Conservation (phyloP, 1,140 invertebrate species). For the Hestina assimilis region DNA sequence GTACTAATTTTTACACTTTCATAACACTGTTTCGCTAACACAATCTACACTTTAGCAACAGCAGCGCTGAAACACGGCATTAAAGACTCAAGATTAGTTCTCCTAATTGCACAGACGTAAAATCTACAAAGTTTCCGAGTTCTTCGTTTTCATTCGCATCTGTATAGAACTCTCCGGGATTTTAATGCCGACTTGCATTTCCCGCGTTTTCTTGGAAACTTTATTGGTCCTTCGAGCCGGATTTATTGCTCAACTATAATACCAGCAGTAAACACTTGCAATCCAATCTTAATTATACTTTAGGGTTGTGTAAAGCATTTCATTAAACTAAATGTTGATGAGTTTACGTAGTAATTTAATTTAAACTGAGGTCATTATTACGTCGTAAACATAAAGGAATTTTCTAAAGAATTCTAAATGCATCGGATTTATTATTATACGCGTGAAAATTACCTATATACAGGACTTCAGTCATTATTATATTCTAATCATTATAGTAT, state of each 20-base stretch:
- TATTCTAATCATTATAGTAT: too few species aligned
- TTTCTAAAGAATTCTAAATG: too few species aligned
- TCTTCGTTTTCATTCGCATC: conserved; percentile 18
- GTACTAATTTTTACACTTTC: too few species aligned
- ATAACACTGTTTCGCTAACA: background rate
- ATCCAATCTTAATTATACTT: conserved; percentile 56
- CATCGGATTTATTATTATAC: too few species aligned
- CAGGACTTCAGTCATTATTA: too few species aligned
- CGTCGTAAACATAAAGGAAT: too few species aligned
- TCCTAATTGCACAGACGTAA: conserved; percentile 23
- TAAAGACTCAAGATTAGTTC: conserved; percentile 23
- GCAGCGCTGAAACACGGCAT: conserved; percentile 13
- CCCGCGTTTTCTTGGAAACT: conserved; percentile 32
- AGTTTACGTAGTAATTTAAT: conserved; percentile 8
- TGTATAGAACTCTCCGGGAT: conserved; percentile 20
- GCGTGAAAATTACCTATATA: too few species aligned
- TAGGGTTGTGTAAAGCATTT: conserved; percentile 31
- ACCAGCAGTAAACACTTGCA: conserved; percentile 54
- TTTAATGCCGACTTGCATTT: conserved; percentile 41
- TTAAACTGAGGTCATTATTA: conserved; percentile 4
- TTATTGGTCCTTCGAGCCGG: conserved; percentile 52
- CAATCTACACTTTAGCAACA: conserved; percentile 3
- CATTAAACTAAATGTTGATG: conserved; percentile 18
- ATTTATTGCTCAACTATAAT: conserved; percentile 51
- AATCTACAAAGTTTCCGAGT: conserved; percentile 19